These are phyloP conservation scores for Coccyzus lansbergi DNA, from an alignment of 2,797 vertebrate species.

Conservation along the genomic window DNA sequence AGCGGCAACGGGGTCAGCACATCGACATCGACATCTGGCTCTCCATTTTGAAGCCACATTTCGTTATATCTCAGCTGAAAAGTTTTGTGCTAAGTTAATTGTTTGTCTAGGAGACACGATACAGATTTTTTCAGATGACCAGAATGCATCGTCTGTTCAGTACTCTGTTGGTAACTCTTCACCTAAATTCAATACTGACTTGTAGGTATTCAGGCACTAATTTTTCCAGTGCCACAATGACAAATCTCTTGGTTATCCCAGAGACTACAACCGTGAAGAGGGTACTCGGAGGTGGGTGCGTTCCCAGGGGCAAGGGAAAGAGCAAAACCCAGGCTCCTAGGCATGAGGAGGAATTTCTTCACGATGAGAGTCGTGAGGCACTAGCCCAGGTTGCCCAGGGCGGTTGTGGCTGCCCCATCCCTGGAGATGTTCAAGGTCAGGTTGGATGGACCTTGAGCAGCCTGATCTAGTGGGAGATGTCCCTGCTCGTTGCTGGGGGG, in stretches of 20 bases:
- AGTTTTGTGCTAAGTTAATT: background rate
- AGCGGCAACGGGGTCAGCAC: background rate
- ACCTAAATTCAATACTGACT: background rate
- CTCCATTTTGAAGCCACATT: background rate
- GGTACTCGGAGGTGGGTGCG: background rate
- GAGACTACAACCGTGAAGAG: background rate
- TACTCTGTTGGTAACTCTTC: background rate
- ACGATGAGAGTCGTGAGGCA: too few relatives aligned
- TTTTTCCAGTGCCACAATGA: background rate
- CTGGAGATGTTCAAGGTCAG: too few relatives aligned
- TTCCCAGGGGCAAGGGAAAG: background rate
- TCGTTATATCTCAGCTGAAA: background rate
- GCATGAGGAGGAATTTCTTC: too few relatives aligned
- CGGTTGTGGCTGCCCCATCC: too few relatives aligned
- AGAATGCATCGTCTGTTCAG: rapidly evolving
- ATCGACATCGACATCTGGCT: background rate
- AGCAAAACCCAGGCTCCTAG: background rate
- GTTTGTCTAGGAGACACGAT: background rate
- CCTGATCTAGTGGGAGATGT: too few relatives aligned
- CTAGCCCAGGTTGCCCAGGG: too few relatives aligned
- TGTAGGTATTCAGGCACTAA: background rate
- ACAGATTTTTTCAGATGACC: background rate
- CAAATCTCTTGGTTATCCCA: background rate
- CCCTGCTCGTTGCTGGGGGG: too few relatives aligned
- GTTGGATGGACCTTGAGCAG: too few relatives aligned